These are phyloP conservation scores for Lutra lutra DNA, from an alignment of 2,797 vertebrate species.

Conservation along the genomic window DNA sequence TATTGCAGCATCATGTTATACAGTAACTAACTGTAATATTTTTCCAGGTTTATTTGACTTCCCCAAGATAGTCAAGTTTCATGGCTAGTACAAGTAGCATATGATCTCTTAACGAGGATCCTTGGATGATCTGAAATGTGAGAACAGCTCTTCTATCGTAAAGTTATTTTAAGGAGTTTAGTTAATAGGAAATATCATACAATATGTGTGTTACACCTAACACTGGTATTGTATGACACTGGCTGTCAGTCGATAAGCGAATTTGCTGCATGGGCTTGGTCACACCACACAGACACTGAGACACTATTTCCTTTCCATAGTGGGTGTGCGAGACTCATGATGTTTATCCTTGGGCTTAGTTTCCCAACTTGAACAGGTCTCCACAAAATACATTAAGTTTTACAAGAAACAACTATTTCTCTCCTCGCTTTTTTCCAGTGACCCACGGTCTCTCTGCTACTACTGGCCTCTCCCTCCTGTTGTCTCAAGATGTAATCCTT, in stretches of 20 bases:
- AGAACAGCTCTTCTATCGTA: background rate
- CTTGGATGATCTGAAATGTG: background rate
- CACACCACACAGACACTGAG: accelerated
- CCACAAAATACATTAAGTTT: background rate
- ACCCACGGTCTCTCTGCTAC: too few species aligned
- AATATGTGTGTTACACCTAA: background rate
- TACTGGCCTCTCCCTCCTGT: background rate
- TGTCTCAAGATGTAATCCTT: background rate
- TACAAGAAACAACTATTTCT: background rate
- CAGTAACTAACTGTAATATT: background rate
- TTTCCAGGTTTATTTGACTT: background rate
- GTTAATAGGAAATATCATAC: background rate
- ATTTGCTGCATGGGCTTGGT: background rate
- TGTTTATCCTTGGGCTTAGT: background rate
- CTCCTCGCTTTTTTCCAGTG: background rate
- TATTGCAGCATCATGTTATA: background rate
- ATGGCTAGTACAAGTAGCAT: background rate
- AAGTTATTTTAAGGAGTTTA: background rate
- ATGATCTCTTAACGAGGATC: background rate
- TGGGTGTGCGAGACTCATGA: background rate
- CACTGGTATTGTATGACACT: background rate
- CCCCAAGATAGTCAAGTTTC: background rate
- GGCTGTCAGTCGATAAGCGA: background rate
- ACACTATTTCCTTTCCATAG: background rate
- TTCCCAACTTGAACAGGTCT: background rate